phyloP scores from a whole-genome alignment of 2,797 vertebrate genomes.

The Sternotherus odoratus region DNA sequence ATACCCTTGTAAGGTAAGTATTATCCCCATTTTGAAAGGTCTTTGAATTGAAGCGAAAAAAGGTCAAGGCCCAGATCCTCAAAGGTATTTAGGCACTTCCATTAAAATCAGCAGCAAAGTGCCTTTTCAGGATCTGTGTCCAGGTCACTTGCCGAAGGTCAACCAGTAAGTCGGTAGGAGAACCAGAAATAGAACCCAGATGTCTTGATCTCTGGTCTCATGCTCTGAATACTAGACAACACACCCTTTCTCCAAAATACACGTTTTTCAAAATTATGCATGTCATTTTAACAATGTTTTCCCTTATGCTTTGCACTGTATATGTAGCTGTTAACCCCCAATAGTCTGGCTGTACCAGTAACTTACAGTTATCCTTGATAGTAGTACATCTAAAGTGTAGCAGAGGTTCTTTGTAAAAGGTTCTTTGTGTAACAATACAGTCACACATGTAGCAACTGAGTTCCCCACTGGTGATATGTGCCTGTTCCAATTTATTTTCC shows the following conservation, averaged over 20 bases:
- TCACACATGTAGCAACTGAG: accelerated
- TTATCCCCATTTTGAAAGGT: not conserved
- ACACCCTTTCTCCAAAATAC: not conserved
- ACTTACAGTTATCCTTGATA: not conserved
- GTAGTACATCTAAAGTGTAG: not conserved
- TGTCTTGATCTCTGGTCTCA: not conserved
- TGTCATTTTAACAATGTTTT: not conserved
- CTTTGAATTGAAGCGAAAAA: not conserved
- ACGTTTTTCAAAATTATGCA: not conserved
- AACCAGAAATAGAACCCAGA: not conserved
- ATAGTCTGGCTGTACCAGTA: not conserved
- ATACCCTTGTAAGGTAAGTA: not conserved
- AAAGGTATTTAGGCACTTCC: not conserved
- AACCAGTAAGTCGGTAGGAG: not conserved
- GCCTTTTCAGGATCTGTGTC: not conserved
- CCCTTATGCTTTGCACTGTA: not conserved
- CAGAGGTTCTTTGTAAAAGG: not conserved
- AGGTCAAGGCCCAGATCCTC: not conserved
- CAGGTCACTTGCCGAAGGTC: not conserved
- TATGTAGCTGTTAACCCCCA: not conserved
- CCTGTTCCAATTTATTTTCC: not conserved
- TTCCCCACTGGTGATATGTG: not conserved
- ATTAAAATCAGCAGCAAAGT: not conserved
- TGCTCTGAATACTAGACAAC: not conserved
- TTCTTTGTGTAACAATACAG: not conserved